Conservation (phyloP, 2,888 invertebrate genomes). For the Eucera pruinosa region DNA sequence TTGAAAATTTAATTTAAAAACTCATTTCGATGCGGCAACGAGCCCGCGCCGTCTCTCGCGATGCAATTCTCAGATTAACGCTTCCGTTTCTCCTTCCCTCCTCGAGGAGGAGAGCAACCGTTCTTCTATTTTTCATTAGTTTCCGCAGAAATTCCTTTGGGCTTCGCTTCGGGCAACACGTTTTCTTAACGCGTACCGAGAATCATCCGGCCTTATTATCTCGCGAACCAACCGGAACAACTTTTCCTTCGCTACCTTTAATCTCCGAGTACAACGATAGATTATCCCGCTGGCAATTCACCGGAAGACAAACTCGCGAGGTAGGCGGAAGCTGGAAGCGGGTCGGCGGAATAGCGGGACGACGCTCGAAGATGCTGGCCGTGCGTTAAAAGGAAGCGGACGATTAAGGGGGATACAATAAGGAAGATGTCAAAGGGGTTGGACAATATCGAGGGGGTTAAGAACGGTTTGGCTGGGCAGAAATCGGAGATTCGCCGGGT, state of each 20-base stretch:
- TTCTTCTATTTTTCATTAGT: conserved; percentile 36
- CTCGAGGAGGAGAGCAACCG: too few relatives aligned
- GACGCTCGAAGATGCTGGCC: too few relatives aligned
- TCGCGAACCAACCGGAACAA: conserved; percentile 7
- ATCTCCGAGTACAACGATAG: conserved; percentile 14
- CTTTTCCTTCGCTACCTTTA: background rate
- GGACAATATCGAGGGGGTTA: conserved; percentile 31
- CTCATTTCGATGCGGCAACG: conserved; percentile 63
- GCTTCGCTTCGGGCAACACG: background rate
- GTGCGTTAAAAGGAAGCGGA: background rate
- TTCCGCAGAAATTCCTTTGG: conserved; percentile 31
- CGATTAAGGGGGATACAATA: conserved; percentile 33
- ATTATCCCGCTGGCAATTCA: background rate
- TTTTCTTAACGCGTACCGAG: background rate
- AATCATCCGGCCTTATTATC: conserved; percentile 6
- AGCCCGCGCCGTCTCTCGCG: conserved; percentile 13
- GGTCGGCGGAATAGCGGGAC: too few relatives aligned
- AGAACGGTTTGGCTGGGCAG: conserved; percentile 31
- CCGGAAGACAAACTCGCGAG: conserved; percentile 2
- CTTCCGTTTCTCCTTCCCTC: conserved; percentile 18
- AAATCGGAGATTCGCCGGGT: conserved; percentile 49
- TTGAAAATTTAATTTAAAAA: conserved; percentile 71
- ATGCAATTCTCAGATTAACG: conserved; percentile 50
- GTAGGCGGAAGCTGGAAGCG: too few relatives aligned
- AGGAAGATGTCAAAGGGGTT: conserved; percentile 53